Evolutionary conservation across 2,113 vertebrate species (phyloP), one percentile per base, ranked within the genome.

Genomic region (Pao palembangensis): DNA sequence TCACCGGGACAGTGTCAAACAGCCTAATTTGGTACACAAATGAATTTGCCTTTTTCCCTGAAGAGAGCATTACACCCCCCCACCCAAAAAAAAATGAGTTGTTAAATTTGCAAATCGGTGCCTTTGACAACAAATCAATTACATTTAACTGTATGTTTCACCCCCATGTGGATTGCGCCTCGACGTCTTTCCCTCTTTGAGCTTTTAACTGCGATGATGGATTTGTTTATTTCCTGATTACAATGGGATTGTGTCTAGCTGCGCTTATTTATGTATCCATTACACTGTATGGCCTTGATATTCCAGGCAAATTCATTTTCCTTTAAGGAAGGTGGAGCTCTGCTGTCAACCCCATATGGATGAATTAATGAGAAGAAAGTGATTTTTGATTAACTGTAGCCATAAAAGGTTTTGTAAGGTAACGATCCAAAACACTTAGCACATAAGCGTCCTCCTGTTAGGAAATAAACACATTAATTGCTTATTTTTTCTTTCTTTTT

Each of bases 181-280:
- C 52, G 64, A 64, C 44, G 64, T 64, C 70, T 59, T 16, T 59
- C 42, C 38, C 51, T 8, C 8, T 57, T 66, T 60, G 71, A 41
- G 5, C 31, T 47, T 57, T 75, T 55, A 64, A 61, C 56, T 53
- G 41, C 42, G 25, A 81, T 78, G 75, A 87, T 83, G 55, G 67
- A 78, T 72, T 61, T 69, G 58, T 73, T 71, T 75, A 64, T 70
- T 75, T 73, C 20, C 60, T 81, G 70, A 83, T 83, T 60, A 58
- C 65, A 67, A 65, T 11, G 46, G 59, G 28, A 64, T 58, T 58
- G 42, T 59, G 56, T 60, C 52, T 23, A 8, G 11, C 41, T 63
- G 44, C 41, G 28, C 31, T 67, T 57, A 77, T 79, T 75, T 67
- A 78, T 74, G 67, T 48, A 61, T 81, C 66, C 62, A 58, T 83